phyloP scores from a whole-genome alignment of 2,113 vertebrate species.

The Polypterus senegalus region DNA sequence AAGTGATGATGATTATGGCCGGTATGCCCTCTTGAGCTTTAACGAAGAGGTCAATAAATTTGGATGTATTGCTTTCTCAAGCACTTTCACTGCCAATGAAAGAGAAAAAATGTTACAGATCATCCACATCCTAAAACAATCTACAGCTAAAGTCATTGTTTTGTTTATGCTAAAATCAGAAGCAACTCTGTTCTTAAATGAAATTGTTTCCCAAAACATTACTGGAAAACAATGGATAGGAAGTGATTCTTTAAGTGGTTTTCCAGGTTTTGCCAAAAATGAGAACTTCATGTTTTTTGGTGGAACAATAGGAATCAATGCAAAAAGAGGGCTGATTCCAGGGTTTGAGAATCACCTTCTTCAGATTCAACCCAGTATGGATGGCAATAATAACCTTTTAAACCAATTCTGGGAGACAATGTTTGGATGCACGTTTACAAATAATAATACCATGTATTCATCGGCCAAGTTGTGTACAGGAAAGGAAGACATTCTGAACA shows the following conservation, averaged over 20 bases:
- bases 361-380: background rate
- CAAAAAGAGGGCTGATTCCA: background rate
- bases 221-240: constrained; percentile 4
- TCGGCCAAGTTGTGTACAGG: background rate
- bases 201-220: constrained; percentile 2
- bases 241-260: constrained; percentile 1
- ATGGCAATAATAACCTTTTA: background rate
- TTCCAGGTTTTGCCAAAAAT: background rate
- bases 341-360: constrained; percentile 5
- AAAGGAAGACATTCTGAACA: background rate
- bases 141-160: constrained; percentile 6
- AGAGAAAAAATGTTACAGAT: background rate
- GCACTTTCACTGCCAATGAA: background rate
- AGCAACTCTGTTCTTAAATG: background rate
- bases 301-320: background rate
- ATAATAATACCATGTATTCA: background rate
- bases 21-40: background rate
- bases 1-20: constrained; percentile 7
- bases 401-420: constrained; percentile 2
- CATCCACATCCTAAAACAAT: constrained; percentile 1
- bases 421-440: background rate
- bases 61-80: constrained; percentile 2
- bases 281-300: background rate
- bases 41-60: background rate
- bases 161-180: constrained; percentile 2